phyloP scores from a whole-genome alignment of 2,888 invertebrate species.

The Erebia epiphron region DNA sequence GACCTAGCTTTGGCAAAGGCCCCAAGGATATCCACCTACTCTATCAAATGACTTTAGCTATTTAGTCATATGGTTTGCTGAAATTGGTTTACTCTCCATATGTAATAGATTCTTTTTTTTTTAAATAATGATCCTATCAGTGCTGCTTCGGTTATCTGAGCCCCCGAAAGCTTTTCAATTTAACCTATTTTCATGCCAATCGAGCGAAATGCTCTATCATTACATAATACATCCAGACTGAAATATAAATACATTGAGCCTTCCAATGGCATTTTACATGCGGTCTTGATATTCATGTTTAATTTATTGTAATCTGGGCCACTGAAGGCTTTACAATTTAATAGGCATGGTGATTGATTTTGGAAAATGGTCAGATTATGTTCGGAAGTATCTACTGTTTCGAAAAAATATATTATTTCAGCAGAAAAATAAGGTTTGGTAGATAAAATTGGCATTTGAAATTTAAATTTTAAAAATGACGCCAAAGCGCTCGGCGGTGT shows the following conservation, averaged over 20 bases:
- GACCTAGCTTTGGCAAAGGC: not conserved
- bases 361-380: too few relatives aligned
- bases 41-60: not conserved
- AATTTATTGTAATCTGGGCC: conserved; percentile 15
- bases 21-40: not conserved
- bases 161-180: not conserved
- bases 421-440: too few relatives aligned
- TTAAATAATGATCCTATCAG: not conserved
- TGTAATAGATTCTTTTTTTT: too few relatives aligned
- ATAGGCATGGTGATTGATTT: too few relatives aligned
- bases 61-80: not conserved
- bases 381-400: not conserved
- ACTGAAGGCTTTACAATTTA: conserved; percentile 14
- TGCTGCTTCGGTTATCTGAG: not conserved
- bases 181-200: conserved; percentile 8
- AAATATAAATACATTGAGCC: conserved; percentile 13
- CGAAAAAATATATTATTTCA: not conserved
- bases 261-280: conserved; percentile 11
- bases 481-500: too few relatives aligned
- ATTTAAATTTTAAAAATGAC: too few relatives aligned
- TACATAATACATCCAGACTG: conserved; percentile 11
- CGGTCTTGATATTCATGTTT: conserved; percentile 18
- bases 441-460: too few relatives aligned
- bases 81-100: too few relatives aligned
- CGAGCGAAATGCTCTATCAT: conserved; percentile 1